Conservation (phyloP, 2,888 invertebrate genomes). For the Eretmocerus hayati region DNA sequence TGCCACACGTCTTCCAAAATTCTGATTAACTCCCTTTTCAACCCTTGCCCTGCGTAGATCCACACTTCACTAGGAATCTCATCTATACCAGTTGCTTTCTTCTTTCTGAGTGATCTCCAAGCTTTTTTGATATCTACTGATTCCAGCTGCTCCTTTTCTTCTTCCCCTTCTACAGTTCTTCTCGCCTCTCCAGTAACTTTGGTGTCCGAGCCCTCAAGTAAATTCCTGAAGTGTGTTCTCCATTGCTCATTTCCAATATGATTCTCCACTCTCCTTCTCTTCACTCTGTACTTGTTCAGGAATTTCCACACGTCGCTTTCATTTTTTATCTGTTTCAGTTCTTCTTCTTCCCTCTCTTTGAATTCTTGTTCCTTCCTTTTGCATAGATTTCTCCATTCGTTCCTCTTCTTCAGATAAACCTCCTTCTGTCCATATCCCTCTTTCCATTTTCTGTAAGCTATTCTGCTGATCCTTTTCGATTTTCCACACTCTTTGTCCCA, state of each 20-base stretch:
- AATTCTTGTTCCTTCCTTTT: not conserved
- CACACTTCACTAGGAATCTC: constrained; percentile 20
- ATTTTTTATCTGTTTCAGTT: too few relatives aligned
- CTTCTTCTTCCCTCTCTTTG: not conserved
- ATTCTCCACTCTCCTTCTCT: not conserved
- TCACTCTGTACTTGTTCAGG: constrained; percentile 1
- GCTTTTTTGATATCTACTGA: constrained; percentile 8
- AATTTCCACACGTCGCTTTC: not conserved
- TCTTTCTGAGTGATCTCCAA: constrained; percentile 1
- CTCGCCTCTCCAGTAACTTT: not conserved
- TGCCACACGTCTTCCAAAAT: constrained; percentile 14
- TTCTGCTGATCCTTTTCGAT: too few relatives aligned
- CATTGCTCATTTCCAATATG: constrained; percentile 14
- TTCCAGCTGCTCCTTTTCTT: not conserved
- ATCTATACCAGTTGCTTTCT: constrained; percentile 20
- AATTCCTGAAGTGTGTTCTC: constrained; percentile 11
- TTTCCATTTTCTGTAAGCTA: too few relatives aligned
- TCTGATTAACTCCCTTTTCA: not conserved
- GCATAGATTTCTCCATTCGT: too few relatives aligned
- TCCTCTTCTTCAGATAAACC: too few relatives aligned
- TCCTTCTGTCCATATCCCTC: too few relatives aligned
- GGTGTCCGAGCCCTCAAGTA: constrained; percentile 4
- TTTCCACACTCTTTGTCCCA: too few relatives aligned
- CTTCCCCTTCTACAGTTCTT: not conserved
- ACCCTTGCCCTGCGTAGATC: constrained; percentile 10